Conservation (phyloP, 2,888 invertebrate genomes). For the Lasioglossum calceatum region DNA sequence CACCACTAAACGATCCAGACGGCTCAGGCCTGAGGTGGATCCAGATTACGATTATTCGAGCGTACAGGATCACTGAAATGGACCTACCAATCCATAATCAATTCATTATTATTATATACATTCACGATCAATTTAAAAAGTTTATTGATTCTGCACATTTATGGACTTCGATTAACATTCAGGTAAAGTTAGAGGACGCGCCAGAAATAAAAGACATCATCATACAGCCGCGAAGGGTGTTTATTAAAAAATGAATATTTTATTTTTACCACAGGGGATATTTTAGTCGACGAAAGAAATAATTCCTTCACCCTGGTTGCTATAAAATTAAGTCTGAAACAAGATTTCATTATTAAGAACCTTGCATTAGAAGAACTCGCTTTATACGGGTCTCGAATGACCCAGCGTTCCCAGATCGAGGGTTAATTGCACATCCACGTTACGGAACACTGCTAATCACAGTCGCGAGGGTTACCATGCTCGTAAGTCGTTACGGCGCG, state of each 20-base stretch:
- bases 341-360: neutral
- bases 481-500: slow-evolving; percentile 7
- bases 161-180: neutral
- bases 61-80: slow-evolving; percentile 41
- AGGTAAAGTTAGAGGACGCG: neutral
- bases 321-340: no score
- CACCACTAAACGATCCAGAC: slow-evolving; percentile 44
- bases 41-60: slow-evolving; percentile 57
- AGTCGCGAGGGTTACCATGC: slow-evolving; percentile 14
- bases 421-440: slow-evolving; percentile 40
- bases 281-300: no score
- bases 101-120: neutral
- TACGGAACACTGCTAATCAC: neutral
- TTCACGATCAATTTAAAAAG: neutral
- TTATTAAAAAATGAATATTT: no score
- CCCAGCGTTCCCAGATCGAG: neutral
- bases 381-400: neutral
- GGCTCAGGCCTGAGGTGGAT: slow-evolving; percentile 35
- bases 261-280: no score
- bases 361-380: neutral
- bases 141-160: neutral
- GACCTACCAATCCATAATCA: neutral
- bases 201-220: neutral
- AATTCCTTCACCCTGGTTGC: no score
- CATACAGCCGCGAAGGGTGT: no score